A percentile compares a stretch with the other conserved stretches of the same genome.
Evolutionary conservation across 2,113 vertebrate species (phyloP).

Genomic region (Gasterosteus aculeatus): DNA sequence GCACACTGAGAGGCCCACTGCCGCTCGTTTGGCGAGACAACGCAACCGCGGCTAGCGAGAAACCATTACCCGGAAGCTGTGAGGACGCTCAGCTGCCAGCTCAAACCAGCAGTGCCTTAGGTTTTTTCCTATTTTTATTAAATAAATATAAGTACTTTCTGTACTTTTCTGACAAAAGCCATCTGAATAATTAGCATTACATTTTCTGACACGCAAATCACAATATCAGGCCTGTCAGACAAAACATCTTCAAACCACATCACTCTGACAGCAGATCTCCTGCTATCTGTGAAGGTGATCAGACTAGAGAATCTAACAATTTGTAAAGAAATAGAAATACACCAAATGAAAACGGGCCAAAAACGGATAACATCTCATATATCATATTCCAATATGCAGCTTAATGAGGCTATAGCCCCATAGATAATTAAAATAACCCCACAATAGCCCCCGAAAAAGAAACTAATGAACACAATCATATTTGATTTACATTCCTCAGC

Average conservation of each 20-base stretch:
- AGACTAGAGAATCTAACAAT: background rate
- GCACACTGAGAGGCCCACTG: conserved; percentile 43
- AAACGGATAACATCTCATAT: background rate
- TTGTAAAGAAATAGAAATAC: background rate
- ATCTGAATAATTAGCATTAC: conserved; percentile 6
- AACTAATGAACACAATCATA: background rate
- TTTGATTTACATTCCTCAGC: background rate
- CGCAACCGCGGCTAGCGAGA: conserved; percentile 41
- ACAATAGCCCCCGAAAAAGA: background rate
- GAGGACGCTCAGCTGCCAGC: conserved; percentile 47
- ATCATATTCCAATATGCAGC: background rate
- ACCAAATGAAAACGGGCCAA: background rate
- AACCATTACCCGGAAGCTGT: conserved; percentile 71
- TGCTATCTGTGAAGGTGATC: background rate
- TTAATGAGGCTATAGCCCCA: background rate
- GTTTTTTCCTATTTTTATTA: too few species aligned
- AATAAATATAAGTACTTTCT: background rate
- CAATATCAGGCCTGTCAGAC: background rate
- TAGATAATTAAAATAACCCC: background rate
- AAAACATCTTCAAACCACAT: background rate
- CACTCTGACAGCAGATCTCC: background rate
- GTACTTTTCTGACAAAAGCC: background rate
- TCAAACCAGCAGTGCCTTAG: conserved; percentile 8
- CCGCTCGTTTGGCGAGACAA: conserved; percentile 56
- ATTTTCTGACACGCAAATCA: background rate